Evolutionary conservation across 1,140 invertebrate genomes (phyloP), one percentile per base, ranked within the genome.

Genomic region (Drosophila malerkotliana): DNA sequence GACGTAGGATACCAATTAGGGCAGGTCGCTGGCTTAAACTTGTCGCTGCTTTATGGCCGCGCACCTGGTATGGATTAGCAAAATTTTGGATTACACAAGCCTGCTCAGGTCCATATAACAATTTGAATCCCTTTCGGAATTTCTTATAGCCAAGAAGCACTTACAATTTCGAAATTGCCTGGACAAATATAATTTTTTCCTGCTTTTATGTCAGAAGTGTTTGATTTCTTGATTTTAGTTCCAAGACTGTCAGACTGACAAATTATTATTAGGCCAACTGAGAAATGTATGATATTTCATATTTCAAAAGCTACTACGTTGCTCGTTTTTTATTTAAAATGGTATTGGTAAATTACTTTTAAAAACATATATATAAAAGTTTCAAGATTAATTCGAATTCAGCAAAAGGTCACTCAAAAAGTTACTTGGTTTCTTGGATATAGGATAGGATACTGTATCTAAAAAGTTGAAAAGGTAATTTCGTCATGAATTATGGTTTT

Each of bases 31-130:
- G 28, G 14, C 14, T 21, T 52, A 55, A 28, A 47, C 53, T n/a
- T 8, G 28, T 51, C 30, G n/a, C 26, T 10, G 15, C 26, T 72
- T 69, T 77, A 71, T 60, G 49, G 24, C 24, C n/a, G 7, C 59
- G 57, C 76, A 78, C 48, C 74, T 77, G 74, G 51, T 18, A 21
- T 7, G 77, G 76, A 79, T 79, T 79, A 73, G 21, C 21, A 44
- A 39, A 26, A 55, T 24, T 52, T 57, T 61, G n/a, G 30, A 15
- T 45, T 64, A 55, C 28, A 24, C 44, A 30, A 69, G 54, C 47
- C 30, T n/a, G 30, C 9, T 37, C n/a, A n/a, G 8, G 15, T 66
- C 30, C 44, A 49, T 4, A 39, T 37, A n/a, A 67, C 10, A 30
- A 28, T 10, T 48, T 0, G 15, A 47, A 48, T 48, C 51, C 62